These are phyloP conservation scores for Chrysolina haemoptera DNA, from an alignment of 2,888 invertebrate species.

Conservation along the genomic window DNA sequence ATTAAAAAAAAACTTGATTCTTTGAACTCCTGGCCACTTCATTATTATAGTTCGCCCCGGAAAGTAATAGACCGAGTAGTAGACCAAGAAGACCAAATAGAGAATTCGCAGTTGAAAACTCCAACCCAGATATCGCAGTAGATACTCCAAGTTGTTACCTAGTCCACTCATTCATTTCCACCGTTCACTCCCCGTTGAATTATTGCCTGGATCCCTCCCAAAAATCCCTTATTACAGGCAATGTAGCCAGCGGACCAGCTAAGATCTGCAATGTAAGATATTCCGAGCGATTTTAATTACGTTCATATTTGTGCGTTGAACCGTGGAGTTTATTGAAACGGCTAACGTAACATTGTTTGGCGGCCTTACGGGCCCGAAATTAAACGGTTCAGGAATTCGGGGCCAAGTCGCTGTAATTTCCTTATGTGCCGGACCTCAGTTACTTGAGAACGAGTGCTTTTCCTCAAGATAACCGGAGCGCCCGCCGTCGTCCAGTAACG, in stretches of 20 bases:
- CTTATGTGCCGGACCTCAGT: slow-evolving; percentile 63
- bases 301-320: slow-evolving; percentile 55
- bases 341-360: slow-evolving; percentile 51
- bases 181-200: slow-evolving; percentile 26
- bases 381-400: slow-evolving; percentile 69
- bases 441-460: slow-evolving; percentile 47
- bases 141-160: slow-evolving; percentile 14
- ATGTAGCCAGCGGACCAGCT: slow-evolving; percentile 38
- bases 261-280: slow-evolving; percentile 44
- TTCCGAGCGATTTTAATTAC: slow-evolving; percentile 52
- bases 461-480: slow-evolving; percentile 30
- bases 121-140: slow-evolving; percentile 10
- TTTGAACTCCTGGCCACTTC: not conserved
- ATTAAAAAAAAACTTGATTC: not conserved
- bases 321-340: slow-evolving; percentile 50
- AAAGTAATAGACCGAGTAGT: not conserved
- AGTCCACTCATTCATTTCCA: slow-evolving; percentile 22
- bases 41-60: not conserved
- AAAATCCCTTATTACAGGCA: slow-evolving; percentile 43
- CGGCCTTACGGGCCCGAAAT: slow-evolving; percentile 60
- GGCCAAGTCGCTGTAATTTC: slow-evolving; percentile 63
- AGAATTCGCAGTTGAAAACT: slow-evolving; percentile 11
- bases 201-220: slow-evolving; percentile 40
- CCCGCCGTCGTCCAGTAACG: slow-evolving; percentile 20
- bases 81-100: slow-evolving; percentile 6